These are phyloP conservation scores for Tenthredo amoena DNA, from an alignment of 2,888 invertebrate genomes.

Conservation along the genomic window DNA sequence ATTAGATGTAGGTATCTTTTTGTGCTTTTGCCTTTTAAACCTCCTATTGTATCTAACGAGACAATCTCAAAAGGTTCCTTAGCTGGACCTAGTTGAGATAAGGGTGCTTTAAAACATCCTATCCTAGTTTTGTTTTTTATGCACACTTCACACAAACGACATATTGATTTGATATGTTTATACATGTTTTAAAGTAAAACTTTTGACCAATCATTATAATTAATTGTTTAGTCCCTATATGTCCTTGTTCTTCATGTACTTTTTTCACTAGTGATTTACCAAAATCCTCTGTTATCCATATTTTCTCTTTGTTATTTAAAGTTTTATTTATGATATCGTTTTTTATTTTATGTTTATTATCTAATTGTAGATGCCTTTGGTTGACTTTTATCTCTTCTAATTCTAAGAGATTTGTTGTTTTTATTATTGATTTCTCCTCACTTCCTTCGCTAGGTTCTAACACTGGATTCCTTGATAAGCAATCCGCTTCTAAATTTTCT, in stretches of 20 bases:
- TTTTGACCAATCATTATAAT: conserved; percentile 36
- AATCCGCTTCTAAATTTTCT: conserved; percentile 9
- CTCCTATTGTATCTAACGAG: conserved; percentile 55
- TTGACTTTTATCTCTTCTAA: too few species aligned
- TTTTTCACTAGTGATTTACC: background rate
- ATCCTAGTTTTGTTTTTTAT: conserved; percentile 56
- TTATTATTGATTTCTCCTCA: too few species aligned
- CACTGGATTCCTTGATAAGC: too few species aligned
- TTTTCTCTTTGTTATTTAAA: background rate
- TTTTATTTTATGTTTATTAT: background rate
- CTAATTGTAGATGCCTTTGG: too few species aligned
- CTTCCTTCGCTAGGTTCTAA: too few species aligned
- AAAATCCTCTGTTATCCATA: background rate
- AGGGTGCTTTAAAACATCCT: conserved; percentile 43
- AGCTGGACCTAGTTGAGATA: conserved; percentile 57
- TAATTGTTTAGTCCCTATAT: conserved; percentile 28
- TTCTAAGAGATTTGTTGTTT: too few species aligned
- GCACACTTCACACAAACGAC: conserved; percentile 32
- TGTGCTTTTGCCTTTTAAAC: conserved; percentile 53
- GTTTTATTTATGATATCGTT: background rate
- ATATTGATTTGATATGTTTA: conserved; percentile 24
- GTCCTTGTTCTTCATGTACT: background rate
- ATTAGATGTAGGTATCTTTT: conserved; percentile 55
- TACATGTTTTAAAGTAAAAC: conserved; percentile 48
- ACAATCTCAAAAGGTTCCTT: conserved; percentile 35